Evolutionary conservation across 2,888 invertebrate genomes (phyloP).

Genomic region (Gymnocheta viridis): DNA sequence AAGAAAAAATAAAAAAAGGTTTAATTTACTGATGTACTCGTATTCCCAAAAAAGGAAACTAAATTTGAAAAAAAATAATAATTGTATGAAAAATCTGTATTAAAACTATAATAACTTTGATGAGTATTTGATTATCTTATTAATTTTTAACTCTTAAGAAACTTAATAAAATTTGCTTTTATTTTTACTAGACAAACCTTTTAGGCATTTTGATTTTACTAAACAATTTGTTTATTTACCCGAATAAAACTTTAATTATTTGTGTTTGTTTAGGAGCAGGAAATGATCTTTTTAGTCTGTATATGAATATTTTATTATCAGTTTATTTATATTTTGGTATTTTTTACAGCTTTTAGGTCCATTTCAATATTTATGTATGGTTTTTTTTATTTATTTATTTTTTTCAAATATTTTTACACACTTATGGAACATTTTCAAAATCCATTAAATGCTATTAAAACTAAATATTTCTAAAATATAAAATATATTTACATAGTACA

Average conservation of each 20-base stretch:
- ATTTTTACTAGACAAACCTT: background rate
- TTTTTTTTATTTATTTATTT: background rate
- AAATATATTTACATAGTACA: background rate
- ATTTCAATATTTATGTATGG: conserved; percentile 11
- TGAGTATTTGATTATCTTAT: background rate
- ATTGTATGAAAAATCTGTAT: too few relatives aligned
- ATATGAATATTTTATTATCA: conserved; percentile 4
- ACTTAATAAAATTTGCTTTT: background rate
- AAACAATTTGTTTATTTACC: too few relatives aligned
- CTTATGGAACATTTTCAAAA: conserved; percentile 47
- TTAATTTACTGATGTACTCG: too few relatives aligned
- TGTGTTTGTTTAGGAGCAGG: background rate
- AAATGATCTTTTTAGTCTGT: background rate
- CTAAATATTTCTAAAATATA: conserved; percentile 21
- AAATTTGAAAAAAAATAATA: too few relatives aligned
- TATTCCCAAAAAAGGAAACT: too few relatives aligned
- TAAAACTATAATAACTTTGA: too few relatives aligned
- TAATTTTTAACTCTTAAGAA: background rate
- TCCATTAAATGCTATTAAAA: conserved; percentile 66
- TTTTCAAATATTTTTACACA: conserved; percentile 13
- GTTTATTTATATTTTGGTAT: background rate
- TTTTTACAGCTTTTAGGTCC: background rate
- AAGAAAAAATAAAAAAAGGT: too few relatives aligned
- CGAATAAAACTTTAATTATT: too few relatives aligned
- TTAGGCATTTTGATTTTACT: background rate